Base-by-base conservation (phyloP, 2,888 invertebrate species). In the Digitonthophagus gazella region DNA sequence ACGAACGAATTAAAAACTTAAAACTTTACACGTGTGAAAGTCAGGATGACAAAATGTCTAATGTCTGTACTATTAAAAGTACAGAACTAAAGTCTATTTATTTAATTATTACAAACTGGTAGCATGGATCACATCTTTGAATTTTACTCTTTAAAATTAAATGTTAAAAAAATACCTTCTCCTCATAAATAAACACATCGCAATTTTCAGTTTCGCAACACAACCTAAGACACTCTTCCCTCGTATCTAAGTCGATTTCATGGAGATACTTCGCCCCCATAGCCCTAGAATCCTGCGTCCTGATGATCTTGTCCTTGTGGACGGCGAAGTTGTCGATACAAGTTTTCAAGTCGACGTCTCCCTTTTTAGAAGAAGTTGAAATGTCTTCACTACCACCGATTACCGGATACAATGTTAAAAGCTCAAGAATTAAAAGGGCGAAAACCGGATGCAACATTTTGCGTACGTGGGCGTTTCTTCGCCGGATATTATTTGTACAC, bases 121-220 rank as follows among this genome's bases (percentile, higher is more conserved):
- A n/a, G n/a, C n/a, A n/a, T n/a, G n/a, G n/a, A n/a, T n/a, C n/a
- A n/a, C n/a, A n/a, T n/a, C n/a, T n/a, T n/a, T n/a, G 6, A 44
- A 44, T 44, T 44, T 44, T 2, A n/a, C 6, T 8, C 11, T 2
- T 3, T 14, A 54, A 44, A 44, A 65, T 4, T 15, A 28, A 65
- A 15, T 67, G 5, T 18, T 18, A 18, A 22, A 28, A 67, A 76
- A 79, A 78, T 79, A 93, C 94, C 90, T 95, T 96, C 80, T 96
- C 93, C 82, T 96, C 96, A 80, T 92, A 96, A 74, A 96, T 92
- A 82, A 95, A 96, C 18, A 96, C 95, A 83, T 96, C 95, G 82
- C 96, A 96, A 71, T 88, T 84, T 65, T 91, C 90, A 2, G 94
- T 95, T 82, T 93, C 91, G 83, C 96, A 96, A 84, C 96, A 96